Base-by-base conservation (phyloP, 2,888 invertebrate genomes). In the Tryphoninae sp. region DNA sequence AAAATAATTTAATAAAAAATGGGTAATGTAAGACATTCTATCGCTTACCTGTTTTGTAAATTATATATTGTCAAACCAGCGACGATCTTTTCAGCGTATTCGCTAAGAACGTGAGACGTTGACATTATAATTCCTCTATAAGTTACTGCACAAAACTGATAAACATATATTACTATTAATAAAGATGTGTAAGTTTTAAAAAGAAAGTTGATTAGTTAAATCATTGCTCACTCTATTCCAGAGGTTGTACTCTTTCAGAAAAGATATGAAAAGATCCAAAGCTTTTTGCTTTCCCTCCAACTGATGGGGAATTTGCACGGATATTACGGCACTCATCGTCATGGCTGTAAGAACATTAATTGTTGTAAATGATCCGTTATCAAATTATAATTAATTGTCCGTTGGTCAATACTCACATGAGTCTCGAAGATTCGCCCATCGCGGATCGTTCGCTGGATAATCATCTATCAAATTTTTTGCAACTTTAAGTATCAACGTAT, bases 201-300 rank as follows among this genome's bases (percentile, higher is more conserved):
- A 11, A 49, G 49, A 49, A 49, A 49, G 0, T 49, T 13, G n/a
- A 11, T 3, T 9, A 49, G n/a, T 49, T 49, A 13, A 49, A 49
- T 49, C 3, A 13, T 13, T 86, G 13, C 92, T 91, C 84, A 96
- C 94, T 85, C 95, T 93, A 68, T 92, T 93, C 96, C 95, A 95
- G 42, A 96, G 92, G 0, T 94, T 94, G 45, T 94, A 93, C 61
- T 95, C 94, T 86, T 95, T 95, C 69, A 97, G 92, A 92, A 98
- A 98, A 78, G 95, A 94, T 2, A 97, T 92, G 89, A 95, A 97
- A 80, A 96, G 94, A 81, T 95, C 94, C 85, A 97, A 94, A 0
- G 97, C 97, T 88, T 95, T 94, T 89, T 95, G 96, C 92, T 98
- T 98, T 91, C 98, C 98, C 84, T 96, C 95, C 74, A 99, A 92